These are phyloP conservation scores for Neoaliturus tenellus DNA, from an alignment of 2,888 invertebrate genomes.

Conservation along the genomic window DNA sequence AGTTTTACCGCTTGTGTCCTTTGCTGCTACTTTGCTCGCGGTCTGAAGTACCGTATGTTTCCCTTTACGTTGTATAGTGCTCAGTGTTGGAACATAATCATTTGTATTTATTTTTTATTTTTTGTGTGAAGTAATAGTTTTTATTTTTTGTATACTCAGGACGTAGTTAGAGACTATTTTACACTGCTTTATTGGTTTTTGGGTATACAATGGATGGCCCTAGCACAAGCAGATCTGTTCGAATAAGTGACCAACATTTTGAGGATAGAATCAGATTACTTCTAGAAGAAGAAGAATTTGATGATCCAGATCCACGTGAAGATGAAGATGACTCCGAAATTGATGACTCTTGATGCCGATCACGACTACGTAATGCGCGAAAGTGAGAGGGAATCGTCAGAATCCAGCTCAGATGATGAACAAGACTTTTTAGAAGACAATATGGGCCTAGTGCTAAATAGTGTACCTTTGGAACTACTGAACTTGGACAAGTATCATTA, in stretches of 20 bases:
- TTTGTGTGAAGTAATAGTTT: neutral
- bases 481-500: too few species aligned
- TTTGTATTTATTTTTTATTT: conserved; percentile 17
- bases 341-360: conserved; percentile 44
- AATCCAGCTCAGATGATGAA: neutral
- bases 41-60: conserved; percentile 32
- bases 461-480: too few species aligned
- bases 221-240: conserved; percentile 13
- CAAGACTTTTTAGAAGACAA: conserved; percentile 10
- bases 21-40: neutral
- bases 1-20: conserved; percentile 15
- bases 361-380: conserved; percentile 19
- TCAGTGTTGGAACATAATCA: neutral
- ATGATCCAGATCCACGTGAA: conserved; percentile 23
- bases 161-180: neutral
- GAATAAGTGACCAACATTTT: conserved; percentile 22
- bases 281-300: neutral
- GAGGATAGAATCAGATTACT: neutral
- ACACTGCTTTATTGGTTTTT: neutral
- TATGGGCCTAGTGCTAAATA: too few species aligned
- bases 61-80: neutral
- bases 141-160: neutral
- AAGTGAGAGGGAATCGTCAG: conserved; percentile 7
- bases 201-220: conserved; percentile 25
- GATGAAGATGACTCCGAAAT: conserved; percentile 12